Base-by-base conservation (phyloP, 1,140 invertebrate genomes). In the Drosophila pachea region DNA sequence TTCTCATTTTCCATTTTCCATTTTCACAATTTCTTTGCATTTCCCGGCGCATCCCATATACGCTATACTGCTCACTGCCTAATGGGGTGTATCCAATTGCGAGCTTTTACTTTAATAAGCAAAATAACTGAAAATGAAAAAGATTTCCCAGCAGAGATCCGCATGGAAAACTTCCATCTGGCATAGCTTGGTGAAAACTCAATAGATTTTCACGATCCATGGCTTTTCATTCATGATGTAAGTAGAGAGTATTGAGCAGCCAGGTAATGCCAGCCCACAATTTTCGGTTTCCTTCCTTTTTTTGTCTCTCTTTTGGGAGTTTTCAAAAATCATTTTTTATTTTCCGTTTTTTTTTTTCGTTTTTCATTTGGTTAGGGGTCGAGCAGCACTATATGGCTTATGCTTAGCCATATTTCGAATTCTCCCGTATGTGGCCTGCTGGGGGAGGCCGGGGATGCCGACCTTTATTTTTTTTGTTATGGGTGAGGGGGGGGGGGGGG, bases 381-480 rank as follows among this genome's bases (percentile, higher is more conserved):
- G 49, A 22, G 9, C 42, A 31, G 14, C 45, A 33, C 14, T 53
- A 22, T 38, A 38, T 29, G 31, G 5, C 11, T 50, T 50, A 12
- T 70, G 65, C 68, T 71, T 74, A 65, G 77, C 68, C 76, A 82
- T 82, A 77, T 82, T 77, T 82, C 71, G 74, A 82, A 82, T 73
- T 75, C 73, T 67, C 35, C 35, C n/a, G 35, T 47, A 43, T 64
- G 38, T 6, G 47, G 22, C 29, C 14, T 45, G 14, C 14, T 9
- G 16, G 12, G 7, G 32, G 32, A 43, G 12, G n/a, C 14, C 32
- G 14, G 16, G 52, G 38, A 22, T 22, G 22, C 22, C 22, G 22
- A 22, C 22, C 22, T 22, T 22, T 22, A 22, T 22, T 22, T 22
- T 22, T 22, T 22, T 22, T 22, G 36, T 32, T n/a, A 4, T 22